A percentile compares a stretch with the other conserved stretches of the same genome.
phyloP scores from a whole-genome alignment of 1,140 invertebrate species.

The Daktulosphaira vitifoliae region DNA sequence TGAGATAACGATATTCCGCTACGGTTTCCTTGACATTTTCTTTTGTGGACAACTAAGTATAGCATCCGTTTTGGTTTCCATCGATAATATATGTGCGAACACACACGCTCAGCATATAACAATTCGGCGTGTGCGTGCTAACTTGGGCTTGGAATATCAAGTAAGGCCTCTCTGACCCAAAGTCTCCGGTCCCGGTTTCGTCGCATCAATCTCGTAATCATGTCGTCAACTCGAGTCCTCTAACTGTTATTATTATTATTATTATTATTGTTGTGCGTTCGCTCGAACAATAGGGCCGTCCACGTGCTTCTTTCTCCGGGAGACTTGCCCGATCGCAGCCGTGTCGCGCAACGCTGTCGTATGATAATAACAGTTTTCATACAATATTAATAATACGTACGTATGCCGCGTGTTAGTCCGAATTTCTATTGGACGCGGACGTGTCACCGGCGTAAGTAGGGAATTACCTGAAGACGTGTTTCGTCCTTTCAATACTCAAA shows the following conservation, averaged over 20 bases:
- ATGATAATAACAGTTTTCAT: no score
- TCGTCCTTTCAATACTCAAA: conserved; percentile 16
- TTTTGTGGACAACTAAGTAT: no score
- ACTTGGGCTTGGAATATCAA: no score
- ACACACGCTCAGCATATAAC: no score
- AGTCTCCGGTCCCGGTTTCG: background rate
- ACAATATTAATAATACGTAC: no score
- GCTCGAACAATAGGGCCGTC: background rate
- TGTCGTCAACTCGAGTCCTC: background rate
- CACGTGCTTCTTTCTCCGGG: background rate
- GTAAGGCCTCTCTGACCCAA: background rate
- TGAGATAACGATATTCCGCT: no score
- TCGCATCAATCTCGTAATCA: conserved; percentile 3
- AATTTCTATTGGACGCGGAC: background rate
- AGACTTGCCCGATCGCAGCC: no score
- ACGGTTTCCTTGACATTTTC: no score
- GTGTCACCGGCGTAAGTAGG: background rate
- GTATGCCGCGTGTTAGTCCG: background rate
- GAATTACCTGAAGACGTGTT: background rate
- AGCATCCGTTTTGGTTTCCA: no score
- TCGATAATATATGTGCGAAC: no score
- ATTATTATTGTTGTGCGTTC: conserved; percentile 36
- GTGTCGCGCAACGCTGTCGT: no score
- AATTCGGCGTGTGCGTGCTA: no score
- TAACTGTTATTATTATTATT: background rate